Conservation (phyloP, 1,140 invertebrate species). For the Whitmania pigra region DNA sequence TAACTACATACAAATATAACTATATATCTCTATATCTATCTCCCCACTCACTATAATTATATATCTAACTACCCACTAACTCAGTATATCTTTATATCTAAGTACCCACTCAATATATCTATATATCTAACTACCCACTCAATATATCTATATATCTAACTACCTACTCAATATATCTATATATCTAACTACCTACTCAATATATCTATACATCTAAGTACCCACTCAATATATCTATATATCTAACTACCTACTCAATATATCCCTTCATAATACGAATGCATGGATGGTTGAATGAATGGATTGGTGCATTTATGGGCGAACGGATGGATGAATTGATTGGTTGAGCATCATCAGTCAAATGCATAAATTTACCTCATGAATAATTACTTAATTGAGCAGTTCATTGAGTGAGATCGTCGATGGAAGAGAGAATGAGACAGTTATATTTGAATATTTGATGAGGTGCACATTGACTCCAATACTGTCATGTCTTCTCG, state of each 20-base stretch:
- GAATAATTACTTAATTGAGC: background rate
- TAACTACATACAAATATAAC: background rate
- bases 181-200: background rate
- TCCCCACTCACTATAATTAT: background rate
- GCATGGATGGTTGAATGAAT: background rate
- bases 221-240: too few species aligned
- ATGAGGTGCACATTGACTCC: too few species aligned
- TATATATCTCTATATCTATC: background rate
- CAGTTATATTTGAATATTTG: background rate
- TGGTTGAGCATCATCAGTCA: background rate
- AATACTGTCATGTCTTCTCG: too few species aligned
- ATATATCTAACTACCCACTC: too few species aligned
- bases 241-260: too few species aligned
- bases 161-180: background rate
- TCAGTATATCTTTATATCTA: background rate
- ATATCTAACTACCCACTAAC: background rate
- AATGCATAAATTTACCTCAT: background rate
- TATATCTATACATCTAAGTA: background rate
- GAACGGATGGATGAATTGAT: background rate
- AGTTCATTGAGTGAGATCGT: background rate
- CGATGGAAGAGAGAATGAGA: background rate
- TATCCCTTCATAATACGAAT: background rate
- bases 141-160: background rate
- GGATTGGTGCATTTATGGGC: background rate
- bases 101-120: too few species aligned